A percentile compares a stretch with the other conserved stretches of the same genome.
Conservation (phyloP, 2,888 invertebrate species). For the Eristalis intricaria region DNA sequence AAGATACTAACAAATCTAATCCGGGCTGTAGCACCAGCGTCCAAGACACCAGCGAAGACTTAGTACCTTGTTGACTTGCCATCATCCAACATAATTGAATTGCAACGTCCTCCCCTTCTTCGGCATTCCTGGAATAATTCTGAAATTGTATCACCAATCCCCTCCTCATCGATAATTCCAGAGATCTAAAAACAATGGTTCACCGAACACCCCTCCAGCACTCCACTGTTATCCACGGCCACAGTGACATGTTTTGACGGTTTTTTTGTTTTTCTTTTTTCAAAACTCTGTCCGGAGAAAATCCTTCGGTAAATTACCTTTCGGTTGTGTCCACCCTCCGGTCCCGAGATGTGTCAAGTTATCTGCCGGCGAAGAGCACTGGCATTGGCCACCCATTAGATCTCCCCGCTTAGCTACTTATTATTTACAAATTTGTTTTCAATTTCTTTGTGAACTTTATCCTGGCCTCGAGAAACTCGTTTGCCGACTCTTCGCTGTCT, state of each 20-base stretch:
- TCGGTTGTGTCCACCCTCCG: neutral
- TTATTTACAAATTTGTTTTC: constrained; percentile 69
- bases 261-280: neutral
- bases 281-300: constrained; percentile 1
- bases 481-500: constrained; percentile 46
- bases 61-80: neutral
- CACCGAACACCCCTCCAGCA: neutral
- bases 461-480: constrained; percentile 43
- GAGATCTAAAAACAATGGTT: neutral
- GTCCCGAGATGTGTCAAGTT: constrained; percentile 19
- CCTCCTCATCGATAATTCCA: neutral
- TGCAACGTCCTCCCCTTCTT: no score
- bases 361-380: neutral
- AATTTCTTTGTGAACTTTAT: constrained; percentile 62
- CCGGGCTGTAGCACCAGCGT: no score
- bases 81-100: neutral
- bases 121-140: no score
- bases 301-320: constrained; percentile 45
- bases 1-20: no score
- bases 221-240: neutral
- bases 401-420: constrained; percentile 56
- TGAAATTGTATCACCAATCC: neutral
- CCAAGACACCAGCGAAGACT: neutral
- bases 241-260: constrained; percentile 19
- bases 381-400: constrained; percentile 6